Evolutionary conservation across 2,888 invertebrate species (phyloP).

Genomic region (Scaptomyza tumidula): DNA sequence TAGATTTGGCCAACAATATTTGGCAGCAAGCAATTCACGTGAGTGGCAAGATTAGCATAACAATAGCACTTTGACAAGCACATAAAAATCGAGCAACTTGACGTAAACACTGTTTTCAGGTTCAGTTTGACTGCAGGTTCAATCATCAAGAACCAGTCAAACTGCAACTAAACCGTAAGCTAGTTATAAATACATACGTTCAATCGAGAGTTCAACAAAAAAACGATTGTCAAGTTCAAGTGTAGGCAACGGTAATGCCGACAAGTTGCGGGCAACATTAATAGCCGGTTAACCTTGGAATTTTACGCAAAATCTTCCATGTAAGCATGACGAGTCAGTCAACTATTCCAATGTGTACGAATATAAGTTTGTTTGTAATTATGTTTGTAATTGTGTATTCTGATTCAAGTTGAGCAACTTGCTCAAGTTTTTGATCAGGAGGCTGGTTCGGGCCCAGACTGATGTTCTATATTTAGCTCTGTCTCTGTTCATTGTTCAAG

Average conservation of each 20-base stretch:
- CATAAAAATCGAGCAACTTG: constrained; percentile 3
- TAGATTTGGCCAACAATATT: constrained; percentile 28
- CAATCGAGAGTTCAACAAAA: constrained; percentile 1
- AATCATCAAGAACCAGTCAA: background rate
- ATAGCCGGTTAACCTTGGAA: constrained; percentile 62
- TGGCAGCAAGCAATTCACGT: constrained; percentile 33
- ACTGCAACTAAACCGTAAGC: constrained; percentile 20
- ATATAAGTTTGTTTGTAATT: background rate
- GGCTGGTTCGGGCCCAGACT: constrained; percentile 27
- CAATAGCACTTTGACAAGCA: constrained; percentile 4
- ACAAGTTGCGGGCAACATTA: constrained; percentile 14
- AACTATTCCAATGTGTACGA: constrained; percentile 38
- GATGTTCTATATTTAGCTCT: constrained; percentile 28
- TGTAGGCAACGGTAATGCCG: constrained; percentile 50
- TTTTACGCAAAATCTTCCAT: constrained; percentile 60
- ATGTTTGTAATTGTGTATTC: constrained; percentile 17
- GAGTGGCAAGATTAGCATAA: constrained; percentile 38
- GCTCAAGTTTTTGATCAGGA: constrained; percentile 19
- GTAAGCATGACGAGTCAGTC: constrained; percentile 52
- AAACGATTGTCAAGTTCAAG: constrained; percentile 51
- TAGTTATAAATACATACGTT: background rate
- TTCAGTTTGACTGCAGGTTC: constrained; percentile 8
- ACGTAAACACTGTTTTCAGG: constrained; percentile 7
- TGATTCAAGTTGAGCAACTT: constrained; percentile 41
- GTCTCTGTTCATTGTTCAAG: background rate